A percentile compares a stretch with the other conserved stretches of the same genome.
Conservation (phyloP, 2,888 invertebrate genomes). For the Macrophya alboannulata region DNA sequence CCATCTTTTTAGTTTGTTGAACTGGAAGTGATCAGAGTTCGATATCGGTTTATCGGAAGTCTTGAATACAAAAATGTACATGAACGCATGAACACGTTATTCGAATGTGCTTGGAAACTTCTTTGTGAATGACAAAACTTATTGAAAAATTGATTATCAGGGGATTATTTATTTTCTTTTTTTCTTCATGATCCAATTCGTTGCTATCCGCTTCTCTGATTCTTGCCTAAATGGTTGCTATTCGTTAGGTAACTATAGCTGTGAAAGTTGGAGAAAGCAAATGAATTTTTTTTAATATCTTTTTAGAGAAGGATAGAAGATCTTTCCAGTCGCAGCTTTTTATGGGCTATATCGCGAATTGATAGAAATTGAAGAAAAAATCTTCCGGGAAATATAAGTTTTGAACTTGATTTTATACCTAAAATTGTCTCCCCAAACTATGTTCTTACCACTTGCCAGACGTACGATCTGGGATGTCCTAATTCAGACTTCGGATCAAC, state of each 20-base stretch:
- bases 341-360: not conserved
- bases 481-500: not conserved
- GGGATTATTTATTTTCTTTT: too few species aligned
- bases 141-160: not conserved
- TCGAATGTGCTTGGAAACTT: not conserved
- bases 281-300: too few species aligned
- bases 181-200: not conserved
- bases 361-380: not conserved
- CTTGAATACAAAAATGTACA: not conserved
- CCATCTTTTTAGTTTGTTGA: not conserved
- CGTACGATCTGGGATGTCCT: not conserved
- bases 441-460: not conserved
- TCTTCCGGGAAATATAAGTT: not conserved
- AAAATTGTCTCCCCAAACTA: not conserved
- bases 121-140: not conserved
- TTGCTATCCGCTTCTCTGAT: not conserved
- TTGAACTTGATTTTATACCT: not conserved
- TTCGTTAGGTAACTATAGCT: too few species aligned
- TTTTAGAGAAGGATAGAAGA: too few species aligned
- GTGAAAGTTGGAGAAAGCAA: too few species aligned
- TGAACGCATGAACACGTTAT: not conserved
- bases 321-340: too few species aligned
- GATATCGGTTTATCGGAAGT: not conserved
- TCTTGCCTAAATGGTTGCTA: too few species aligned
- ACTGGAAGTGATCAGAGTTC: not conserved